Evolutionary conservation across 2,888 invertebrate genomes (phyloP).

Genomic region (Biston stratarius): DNA sequence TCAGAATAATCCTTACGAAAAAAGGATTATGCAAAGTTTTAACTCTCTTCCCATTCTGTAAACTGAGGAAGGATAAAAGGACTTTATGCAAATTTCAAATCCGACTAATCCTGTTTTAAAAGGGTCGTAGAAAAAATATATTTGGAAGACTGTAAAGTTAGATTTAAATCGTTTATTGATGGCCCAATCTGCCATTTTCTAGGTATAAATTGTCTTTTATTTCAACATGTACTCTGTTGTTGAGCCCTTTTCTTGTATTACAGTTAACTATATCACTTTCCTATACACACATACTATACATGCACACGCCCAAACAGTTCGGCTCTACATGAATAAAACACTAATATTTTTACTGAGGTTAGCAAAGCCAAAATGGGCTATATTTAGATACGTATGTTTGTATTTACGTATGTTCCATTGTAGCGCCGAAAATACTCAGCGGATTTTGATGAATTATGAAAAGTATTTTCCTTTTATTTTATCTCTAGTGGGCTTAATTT

Average conservation of each 20-base stretch:
- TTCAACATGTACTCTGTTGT: background rate
- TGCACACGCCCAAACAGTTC: too few relatives aligned
- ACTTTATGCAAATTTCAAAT: constrained; percentile 42
- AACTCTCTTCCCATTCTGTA: constrained; percentile 21
- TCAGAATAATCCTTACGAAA: constrained; percentile 5
- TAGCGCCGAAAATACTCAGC: too few relatives aligned
- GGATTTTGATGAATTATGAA: too few relatives aligned
- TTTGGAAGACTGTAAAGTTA: constrained; percentile 31
- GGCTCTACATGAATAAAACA: too few relatives aligned
- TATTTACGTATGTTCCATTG: too few relatives aligned
- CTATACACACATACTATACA: too few relatives aligned
- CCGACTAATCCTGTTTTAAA: constrained; percentile 37
- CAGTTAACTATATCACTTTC: too few relatives aligned
- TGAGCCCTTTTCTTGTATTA: background rate
- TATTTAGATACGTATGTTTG: too few relatives aligned
- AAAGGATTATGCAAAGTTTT: constrained; percentile 27
- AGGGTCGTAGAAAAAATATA: constrained; percentile 32
- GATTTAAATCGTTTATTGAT: constrained; percentile 31
- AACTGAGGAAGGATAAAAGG: constrained; percentile 34
- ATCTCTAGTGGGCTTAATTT: too few relatives aligned
- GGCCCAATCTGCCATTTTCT: constrained; percentile 16
- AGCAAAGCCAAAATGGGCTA: too few relatives aligned
- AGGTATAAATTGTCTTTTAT: background rate
- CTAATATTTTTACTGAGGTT: too few relatives aligned
- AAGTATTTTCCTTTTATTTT: too few relatives aligned